Evolutionary conservation across 2,888 invertebrate species (phyloP).

Genomic region (Barypeithes pellucidus): DNA sequence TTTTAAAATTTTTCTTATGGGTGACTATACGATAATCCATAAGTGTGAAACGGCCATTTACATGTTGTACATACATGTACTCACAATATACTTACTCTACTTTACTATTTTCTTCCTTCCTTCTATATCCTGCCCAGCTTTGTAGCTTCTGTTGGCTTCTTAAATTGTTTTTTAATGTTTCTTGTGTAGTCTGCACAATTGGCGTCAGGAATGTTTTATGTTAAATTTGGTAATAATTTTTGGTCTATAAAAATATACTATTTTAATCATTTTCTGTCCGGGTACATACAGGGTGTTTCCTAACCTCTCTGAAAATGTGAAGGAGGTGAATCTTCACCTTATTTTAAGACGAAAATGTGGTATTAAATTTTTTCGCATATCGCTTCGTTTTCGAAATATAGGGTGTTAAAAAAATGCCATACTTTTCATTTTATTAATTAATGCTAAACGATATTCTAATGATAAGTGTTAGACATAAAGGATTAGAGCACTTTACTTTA

Average conservation of each 20-base stretch:
- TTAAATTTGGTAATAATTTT: conserved; percentile 39
- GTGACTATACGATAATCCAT: conserved; percentile 9
- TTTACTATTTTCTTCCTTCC: conserved; percentile 57
- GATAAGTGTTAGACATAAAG: no score
- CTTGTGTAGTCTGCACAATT: conserved; percentile 38
- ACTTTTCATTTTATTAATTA: no score
- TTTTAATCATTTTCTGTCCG: no score
- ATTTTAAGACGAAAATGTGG: no score
- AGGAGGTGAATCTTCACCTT: no score
- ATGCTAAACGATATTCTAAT: no score
- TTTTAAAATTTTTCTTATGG: neutral
- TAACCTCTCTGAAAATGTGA: no score
- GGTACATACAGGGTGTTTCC: no score
- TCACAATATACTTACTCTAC: conserved; percentile 46
- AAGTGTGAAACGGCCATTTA: conserved; percentile 33
- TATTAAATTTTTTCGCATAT: no score
- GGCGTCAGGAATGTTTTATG: conserved; percentile 50
- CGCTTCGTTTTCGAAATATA: no score
- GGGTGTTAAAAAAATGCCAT: no score
- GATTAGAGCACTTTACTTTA: no score
- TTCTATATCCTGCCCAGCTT: conserved; percentile 65
- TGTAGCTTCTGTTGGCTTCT: conserved; percentile 61
- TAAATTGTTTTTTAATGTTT: conserved; percentile 42
- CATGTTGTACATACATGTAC: conserved; percentile 43
- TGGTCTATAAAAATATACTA: conserved; percentile 28